Percentiles rank a stretch among this genome's conserved stretches.
Evolutionary conservation across 2,797 vertebrate genomes (phyloP).

Genomic region (Muscicapa comitata): DNA sequence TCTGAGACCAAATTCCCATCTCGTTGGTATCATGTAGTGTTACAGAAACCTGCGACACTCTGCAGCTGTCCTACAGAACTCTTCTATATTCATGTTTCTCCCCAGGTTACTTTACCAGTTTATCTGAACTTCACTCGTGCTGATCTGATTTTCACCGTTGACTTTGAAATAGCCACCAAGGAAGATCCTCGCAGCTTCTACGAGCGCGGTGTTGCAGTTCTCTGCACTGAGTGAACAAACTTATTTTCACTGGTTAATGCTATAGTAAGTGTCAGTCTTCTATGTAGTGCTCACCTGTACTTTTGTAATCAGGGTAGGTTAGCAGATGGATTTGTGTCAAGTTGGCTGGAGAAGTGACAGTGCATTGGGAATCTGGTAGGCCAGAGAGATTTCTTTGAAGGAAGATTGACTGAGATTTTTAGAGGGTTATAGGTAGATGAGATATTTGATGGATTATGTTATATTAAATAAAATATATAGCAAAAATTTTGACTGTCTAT

Average conservation of each 20-base stretch:
- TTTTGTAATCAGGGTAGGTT: neutral
- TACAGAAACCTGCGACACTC: neutral
- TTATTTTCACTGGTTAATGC: neutral
- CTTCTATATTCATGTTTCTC: neutral
- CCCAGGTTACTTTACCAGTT: conserved; percentile 94
- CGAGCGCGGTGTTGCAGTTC: conserved; percentile 92
- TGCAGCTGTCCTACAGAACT: neutral
- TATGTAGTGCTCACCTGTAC: neutral
- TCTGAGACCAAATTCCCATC: neutral
- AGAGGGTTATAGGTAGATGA: neutral
- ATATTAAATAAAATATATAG: conserved; percentile 67
- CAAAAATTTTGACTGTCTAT: neutral
- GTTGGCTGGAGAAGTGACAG: neutral
- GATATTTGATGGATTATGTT: neutral
- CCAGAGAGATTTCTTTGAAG: neutral
- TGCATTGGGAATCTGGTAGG: neutral
- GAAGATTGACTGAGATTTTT: neutral
- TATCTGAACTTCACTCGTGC: conserved; percentile 98
- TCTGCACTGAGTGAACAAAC: conserved; percentile 88
- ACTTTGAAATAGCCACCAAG: conserved; percentile 96
- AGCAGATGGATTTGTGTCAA: conserved; percentile 7
- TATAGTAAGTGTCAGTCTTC: neutral
- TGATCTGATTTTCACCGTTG: conserved; percentile 97
- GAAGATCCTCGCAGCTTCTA: conserved; percentile 97
- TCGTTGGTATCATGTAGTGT: neutral